These are phyloP conservation scores for Ispidina lecontei DNA, from an alignment of 2,797 vertebrate genomes.

Conservation along the genomic window DNA sequence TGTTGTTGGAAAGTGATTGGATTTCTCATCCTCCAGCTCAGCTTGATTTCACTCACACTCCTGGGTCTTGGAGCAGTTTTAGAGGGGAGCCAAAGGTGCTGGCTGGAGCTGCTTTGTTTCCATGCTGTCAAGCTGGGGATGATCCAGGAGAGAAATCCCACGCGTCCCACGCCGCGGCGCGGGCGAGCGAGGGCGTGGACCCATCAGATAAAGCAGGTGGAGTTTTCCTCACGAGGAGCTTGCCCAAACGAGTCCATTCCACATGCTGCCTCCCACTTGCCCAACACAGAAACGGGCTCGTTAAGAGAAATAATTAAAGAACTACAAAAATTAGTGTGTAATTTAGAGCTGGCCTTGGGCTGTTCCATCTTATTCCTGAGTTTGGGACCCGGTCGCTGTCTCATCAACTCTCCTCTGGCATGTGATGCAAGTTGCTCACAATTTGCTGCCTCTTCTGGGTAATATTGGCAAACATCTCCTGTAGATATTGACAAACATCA, in stretches of 20 bases:
- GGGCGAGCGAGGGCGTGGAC: constrained; percentile 28
- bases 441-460: too few relatives aligned
- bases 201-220: constrained; percentile 58
- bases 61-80: constrained; percentile 22
- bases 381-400: constrained; percentile 11
- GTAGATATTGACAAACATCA: constrained; percentile 20
- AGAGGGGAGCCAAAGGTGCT: constrained; percentile 7
- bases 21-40: neutral
- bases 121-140: constrained; percentile 36
- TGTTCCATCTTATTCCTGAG: neutral
- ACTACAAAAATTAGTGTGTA: constrained; percentile 1
- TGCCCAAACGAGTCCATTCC: constrained; percentile 60
- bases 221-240: constrained; percentile 31
- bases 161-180: constrained; percentile 26
- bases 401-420: neutral
- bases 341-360: constrained; percentile 53
- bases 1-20: neutral
- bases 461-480: neutral
- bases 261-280: constrained; percentile 52
- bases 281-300: constrained; percentile 52
- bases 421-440: neutral
- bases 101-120: constrained; percentile 48
- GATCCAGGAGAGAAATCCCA: constrained; percentile 58
- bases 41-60: constrained; percentile 17
- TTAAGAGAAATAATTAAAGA: constrained; percentile 43